phyloP scores from a whole-genome alignment of 2,797 vertebrate genomes.

The Varecia variegata region DNA sequence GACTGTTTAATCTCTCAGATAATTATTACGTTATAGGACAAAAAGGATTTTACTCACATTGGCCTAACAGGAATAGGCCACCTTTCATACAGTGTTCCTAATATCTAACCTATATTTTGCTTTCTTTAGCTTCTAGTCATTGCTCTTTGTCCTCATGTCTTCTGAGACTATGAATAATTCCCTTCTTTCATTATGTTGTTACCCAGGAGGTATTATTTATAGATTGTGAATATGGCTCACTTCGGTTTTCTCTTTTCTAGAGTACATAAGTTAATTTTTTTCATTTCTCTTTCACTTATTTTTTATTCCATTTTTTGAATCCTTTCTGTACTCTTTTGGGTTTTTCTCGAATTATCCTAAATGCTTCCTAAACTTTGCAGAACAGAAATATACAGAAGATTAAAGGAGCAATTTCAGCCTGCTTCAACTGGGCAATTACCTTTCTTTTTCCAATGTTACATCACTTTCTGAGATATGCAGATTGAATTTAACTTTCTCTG shows the following conservation, averaged over 20 bases:
- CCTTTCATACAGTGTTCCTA: conserved; percentile 36
- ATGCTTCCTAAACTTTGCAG: conserved; percentile 19
- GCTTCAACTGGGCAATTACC: neutral
- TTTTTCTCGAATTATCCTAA: conserved; percentile 38
- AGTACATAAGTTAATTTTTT: conserved; percentile 28
- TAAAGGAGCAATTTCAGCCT: neutral
- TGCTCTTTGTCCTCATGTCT: conserved; percentile 60
- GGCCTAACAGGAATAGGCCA: conserved; percentile 22
- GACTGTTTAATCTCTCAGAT: neutral
- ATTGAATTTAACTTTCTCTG: conserved; percentile 37
- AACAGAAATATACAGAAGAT: conserved; percentile 29
- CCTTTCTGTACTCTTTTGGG: neutral
- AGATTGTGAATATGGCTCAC: conserved; percentile 48
- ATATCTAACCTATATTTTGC: conserved; percentile 66
- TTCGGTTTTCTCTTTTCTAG: conserved; percentile 47
- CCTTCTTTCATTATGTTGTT: conserved; percentile 69
- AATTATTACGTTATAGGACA: conserved; percentile 1
- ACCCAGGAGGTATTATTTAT: conserved; percentile 73
- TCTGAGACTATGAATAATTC: conserved; percentile 71
- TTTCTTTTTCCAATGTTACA: neutral
- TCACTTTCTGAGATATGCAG: neutral
- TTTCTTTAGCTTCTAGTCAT: conserved; percentile 59
- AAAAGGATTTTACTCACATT: conserved; percentile 2
- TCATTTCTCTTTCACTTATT: conserved; percentile 1
- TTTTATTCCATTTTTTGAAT: neutral